Percentiles rank a stretch among this genome's conserved stretches.
phyloP scores from a whole-genome alignment of 2,888 invertebrate genomes.

The Thera britannica region DNA sequence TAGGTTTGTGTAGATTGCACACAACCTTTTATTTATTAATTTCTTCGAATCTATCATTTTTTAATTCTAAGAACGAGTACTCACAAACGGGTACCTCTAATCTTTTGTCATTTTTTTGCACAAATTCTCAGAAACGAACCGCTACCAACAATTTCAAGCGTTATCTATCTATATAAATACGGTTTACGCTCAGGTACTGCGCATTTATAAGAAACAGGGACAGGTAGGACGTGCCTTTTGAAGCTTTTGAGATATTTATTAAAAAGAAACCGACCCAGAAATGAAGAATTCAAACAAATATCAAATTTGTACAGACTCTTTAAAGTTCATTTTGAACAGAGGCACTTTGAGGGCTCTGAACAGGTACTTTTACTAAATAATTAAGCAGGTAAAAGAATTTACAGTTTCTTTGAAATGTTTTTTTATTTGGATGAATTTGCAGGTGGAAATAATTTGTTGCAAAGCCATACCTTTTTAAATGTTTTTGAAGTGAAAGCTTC shows the following conservation, averaged over 20 bases:
- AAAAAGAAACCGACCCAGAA: constrained; percentile 24
- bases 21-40: too few species aligned
- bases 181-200: constrained; percentile 36
- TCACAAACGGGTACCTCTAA: too few species aligned
- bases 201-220: constrained; percentile 34
- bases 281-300: constrained; percentile 26
- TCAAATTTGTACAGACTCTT: constrained; percentile 12
- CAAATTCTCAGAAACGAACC: constrained; percentile 8
- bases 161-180: constrained; percentile 32
- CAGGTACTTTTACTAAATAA: constrained; percentile 12
- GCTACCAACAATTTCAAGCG: constrained; percentile 16
- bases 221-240: constrained; percentile 40
- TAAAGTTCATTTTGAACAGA: constrained; percentile 17
- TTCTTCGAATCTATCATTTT: background rate
- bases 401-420: constrained; percentile 14
- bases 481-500: too few species aligned
- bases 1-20: too few species aligned
- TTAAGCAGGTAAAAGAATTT: constrained; percentile 29
- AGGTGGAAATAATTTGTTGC: constrained; percentile 5
- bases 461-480: background rate
- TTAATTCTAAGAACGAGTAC: too few species aligned
- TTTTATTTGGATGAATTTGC: constrained; percentile 11
- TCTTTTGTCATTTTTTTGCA: background rate
- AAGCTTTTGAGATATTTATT: constrained; percentile 37
- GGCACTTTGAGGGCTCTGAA: background rate